These are phyloP conservation scores for Prorops nasuta DNA, from an alignment of 1,140 invertebrate genomes.

Conservation along the genomic window DNA sequence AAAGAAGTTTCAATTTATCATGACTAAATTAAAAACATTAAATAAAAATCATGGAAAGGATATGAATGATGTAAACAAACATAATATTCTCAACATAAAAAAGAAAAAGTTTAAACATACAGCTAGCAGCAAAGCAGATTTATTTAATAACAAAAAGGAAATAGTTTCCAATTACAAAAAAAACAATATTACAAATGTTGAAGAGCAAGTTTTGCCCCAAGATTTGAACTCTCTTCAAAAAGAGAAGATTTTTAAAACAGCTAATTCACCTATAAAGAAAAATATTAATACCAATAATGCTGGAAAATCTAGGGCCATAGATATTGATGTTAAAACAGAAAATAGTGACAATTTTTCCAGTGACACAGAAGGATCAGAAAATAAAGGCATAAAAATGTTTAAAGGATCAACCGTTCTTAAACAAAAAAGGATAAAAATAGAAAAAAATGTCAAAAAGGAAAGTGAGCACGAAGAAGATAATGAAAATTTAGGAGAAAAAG, in stretches of 20 bases:
- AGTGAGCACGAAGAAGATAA: slow-evolving; percentile 10
- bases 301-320: neutral
- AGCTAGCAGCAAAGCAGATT: slow-evolving; percentile 17
- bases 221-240: no score
- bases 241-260: no score
- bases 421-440: slow-evolving; percentile 2
- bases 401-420: slow-evolving; percentile 6
- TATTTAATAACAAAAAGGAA: slow-evolving; percentile 14
- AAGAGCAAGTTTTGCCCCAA: no score
- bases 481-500: slow-evolving; percentile 10
- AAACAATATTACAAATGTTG: neutral
- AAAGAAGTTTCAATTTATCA: no score
- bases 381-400: neutral
- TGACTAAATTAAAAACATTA: no score
- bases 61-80: no score
- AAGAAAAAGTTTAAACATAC: slow-evolving; percentile 32
- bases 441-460: slow-evolving; percentile 1
- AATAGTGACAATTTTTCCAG: neutral
- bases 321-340: neutral
- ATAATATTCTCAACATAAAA: no score
- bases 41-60: no score
- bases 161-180: neutral
- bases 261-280: neutral
- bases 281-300: neutral
- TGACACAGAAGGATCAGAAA: neutral